These are phyloP conservation scores for Tipula vernalis DNA, from an alignment of 2,888 invertebrate genomes.

Conservation along the genomic window DNA sequence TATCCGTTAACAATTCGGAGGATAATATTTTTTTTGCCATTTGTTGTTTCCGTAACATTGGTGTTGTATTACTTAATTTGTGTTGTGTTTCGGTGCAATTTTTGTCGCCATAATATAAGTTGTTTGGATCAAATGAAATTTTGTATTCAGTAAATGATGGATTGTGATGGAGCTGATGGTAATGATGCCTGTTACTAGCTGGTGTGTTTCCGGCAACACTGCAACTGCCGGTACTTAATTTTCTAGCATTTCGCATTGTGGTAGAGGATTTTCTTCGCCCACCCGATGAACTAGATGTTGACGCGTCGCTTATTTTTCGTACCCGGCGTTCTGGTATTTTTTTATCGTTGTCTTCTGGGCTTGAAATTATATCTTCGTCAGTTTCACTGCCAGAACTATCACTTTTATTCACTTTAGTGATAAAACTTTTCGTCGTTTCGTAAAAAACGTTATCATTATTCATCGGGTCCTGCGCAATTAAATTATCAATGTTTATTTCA, in stretches of 20 bases:
- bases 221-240: background rate
- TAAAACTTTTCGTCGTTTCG: background rate
- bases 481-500: background rate
- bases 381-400: background rate
- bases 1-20: slow-evolving; percentile 40
- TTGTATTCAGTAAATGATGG: background rate
- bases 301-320: background rate
- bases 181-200: background rate
- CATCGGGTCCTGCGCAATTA: background rate
- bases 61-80: slow-evolving; percentile 19
- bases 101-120: background rate
- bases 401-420: background rate
- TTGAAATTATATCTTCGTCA: background rate
- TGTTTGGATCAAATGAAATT: background rate
- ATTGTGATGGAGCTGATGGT: background rate
- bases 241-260: background rate
- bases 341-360: background rate
- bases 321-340: background rate
- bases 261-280: background rate
- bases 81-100: background rate
- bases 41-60: slow-evolving; percentile 34
- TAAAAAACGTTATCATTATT: background rate
- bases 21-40: slow-evolving; percentile 23
- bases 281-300: background rate
- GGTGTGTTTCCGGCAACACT: background rate